These are phyloP conservation scores for Chrysopa pallens DNA, from an alignment of 1,140 invertebrate species.

Conservation along the genomic window DNA sequence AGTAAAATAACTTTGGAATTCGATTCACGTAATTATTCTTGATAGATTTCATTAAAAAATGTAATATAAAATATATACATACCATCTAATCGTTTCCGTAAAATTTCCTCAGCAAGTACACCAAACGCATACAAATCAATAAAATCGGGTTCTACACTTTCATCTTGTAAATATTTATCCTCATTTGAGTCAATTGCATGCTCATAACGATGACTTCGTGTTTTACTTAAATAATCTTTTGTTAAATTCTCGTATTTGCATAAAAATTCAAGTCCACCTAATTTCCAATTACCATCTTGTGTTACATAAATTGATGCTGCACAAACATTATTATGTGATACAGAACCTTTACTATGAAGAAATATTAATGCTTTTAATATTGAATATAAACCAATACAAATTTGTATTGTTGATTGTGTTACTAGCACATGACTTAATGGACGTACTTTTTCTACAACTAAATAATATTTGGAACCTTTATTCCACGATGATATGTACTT, in stretches of 20 bases:
- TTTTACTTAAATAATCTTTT: constrained; percentile 43
- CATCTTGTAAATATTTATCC: constrained; percentile 26
- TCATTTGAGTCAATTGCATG: constrained; percentile 52
- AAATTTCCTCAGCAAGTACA: constrained; percentile 52
- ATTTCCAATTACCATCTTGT: constrained; percentile 61
- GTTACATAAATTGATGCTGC: constrained; percentile 62
- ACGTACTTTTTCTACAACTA: constrained; percentile 57
- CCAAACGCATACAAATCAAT: constrained; percentile 71
- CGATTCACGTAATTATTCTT: no score
- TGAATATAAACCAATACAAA: constrained; percentile 59
- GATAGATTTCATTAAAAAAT: no score
- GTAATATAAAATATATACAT: constrained; percentile 3
- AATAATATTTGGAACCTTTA: constrained; percentile 47
- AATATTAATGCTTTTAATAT: constrained; percentile 60
- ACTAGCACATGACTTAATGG: constrained; percentile 44
- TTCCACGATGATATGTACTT: constrained; percentile 64
- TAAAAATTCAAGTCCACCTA: constrained; percentile 63
- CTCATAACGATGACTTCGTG: constrained; percentile 45
- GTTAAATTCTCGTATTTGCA: constrained; percentile 50
- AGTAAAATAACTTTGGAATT: no score
- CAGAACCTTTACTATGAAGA: constrained; percentile 53
- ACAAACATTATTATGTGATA: constrained; percentile 67
- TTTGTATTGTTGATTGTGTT: constrained; percentile 47
- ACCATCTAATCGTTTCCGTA: constrained; percentile 41
- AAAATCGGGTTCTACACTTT: constrained; percentile 26